These are phyloP conservation scores for Pemphigus obesinymphae DNA, from an alignment of 1,140 invertebrate species.

Conservation along the genomic window DNA sequence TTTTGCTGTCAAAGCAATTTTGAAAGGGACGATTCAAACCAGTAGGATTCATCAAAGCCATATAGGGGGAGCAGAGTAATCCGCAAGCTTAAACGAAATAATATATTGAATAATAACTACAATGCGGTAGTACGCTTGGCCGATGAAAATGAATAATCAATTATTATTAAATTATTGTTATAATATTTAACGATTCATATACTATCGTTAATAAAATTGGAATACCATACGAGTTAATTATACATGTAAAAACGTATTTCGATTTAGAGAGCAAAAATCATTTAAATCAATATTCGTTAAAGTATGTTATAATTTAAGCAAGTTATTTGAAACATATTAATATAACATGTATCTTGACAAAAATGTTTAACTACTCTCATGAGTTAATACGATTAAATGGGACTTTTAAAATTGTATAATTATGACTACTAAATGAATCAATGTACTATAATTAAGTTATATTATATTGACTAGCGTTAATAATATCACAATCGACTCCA, in stretches of 20 bases:
- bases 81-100: not conserved
- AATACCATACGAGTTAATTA: no score
- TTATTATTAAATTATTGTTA: constrained; percentile 22
- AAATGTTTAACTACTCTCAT: no score
- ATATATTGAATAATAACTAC: constrained; percentile 23
- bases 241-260: no score
- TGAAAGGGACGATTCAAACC: not conserved
- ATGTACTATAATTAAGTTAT: no score
- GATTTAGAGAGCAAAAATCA: no score
- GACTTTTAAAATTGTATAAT: not conserved
- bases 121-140: not conserved
- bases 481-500: not conserved
- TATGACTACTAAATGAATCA: not conserved
- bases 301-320: no score
- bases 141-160: constrained; percentile 11
- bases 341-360: no score
- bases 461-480: not conserved
- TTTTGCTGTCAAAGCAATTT: constrained; percentile 31
- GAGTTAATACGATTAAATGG: no score
- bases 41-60: constrained; percentile 22
- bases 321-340: no score
- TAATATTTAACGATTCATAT: constrained; percentile 8
- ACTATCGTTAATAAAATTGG: no score
- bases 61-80: constrained; percentile 19
- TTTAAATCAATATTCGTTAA: no score